Conservation (phyloP, 2,888 invertebrate genomes). For the Drosophila borborema region DNA sequence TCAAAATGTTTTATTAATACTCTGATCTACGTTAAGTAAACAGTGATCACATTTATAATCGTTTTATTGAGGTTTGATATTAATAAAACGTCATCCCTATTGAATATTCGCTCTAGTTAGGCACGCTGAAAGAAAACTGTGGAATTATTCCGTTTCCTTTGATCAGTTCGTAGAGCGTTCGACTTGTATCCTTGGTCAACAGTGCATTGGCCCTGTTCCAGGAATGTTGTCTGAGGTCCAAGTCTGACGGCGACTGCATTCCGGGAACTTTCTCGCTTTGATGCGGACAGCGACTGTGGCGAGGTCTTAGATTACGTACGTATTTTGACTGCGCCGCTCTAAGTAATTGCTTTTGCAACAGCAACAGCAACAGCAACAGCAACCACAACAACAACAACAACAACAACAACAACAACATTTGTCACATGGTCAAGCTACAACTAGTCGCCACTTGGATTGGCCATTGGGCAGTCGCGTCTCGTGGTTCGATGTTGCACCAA, state of each 20-base stretch:
- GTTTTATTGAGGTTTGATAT: too few species aligned
- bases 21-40: too few species aligned
- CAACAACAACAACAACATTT: slow-evolving; percentile 30
- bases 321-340: slow-evolving; percentile 54
- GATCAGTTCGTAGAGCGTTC: slow-evolving; percentile 2
- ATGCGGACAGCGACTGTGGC: slow-evolving; percentile 27
- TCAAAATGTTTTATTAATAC: too few species aligned
- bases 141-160: slow-evolving; percentile 4
- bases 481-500: slow-evolving; percentile 38
- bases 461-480: slow-evolving; percentile 48
- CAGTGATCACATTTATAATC: too few species aligned
- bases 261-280: slow-evolving; percentile 54
- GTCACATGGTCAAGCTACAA: slow-evolving; percentile 57
- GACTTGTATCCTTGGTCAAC: slow-evolving; percentile 40
- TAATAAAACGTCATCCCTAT: too few species aligned
- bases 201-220: slow-evolving; percentile 63
- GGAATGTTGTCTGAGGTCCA: slow-evolving; percentile 69
- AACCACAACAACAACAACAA: slow-evolving; percentile 9
- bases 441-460: slow-evolving; percentile 29
- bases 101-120: not conserved
- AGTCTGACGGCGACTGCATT: slow-evolving; percentile 50
- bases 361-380: slow-evolving; percentile 28
- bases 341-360: slow-evolving; percentile 68
- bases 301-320: slow-evolving; percentile 70
- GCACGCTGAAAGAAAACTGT: not conserved